These are phyloP conservation scores for Selene dorsalis DNA, from an alignment of 2,797 vertebrate species.

Conservation along the genomic window DNA sequence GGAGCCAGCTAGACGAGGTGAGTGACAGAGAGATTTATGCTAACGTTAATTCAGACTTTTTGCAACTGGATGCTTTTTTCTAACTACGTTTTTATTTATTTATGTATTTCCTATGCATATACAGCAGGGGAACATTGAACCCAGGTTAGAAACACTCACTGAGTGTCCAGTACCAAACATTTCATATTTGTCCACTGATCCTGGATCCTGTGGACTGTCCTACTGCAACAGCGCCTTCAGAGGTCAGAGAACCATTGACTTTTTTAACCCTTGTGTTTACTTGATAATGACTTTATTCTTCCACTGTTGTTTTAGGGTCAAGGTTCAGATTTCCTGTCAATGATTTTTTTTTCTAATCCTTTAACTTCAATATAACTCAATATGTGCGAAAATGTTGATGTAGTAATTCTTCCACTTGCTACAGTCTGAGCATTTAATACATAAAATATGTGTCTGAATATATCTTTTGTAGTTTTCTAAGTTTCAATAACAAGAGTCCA, in stretches of 20 bases:
- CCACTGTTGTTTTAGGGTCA: background rate
- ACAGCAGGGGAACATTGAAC: slow-evolving; percentile 75
- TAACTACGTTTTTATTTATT: background rate
- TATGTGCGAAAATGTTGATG: background rate
- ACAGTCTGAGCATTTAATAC: background rate
- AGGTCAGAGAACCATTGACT: slow-evolving; percentile 58
- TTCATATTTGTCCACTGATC: slow-evolving; percentile 72
- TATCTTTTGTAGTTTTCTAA: background rate
- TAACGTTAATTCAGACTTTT: background rate
- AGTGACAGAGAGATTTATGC: slow-evolving; percentile 7
- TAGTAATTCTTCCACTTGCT: background rate
- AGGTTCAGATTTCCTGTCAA: background rate
- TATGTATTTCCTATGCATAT: background rate
- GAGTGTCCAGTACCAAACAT: slow-evolving; percentile 75
- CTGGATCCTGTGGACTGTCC: slow-evolving; percentile 42
- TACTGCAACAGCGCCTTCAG: slow-evolving; percentile 63
- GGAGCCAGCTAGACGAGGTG: slow-evolving; percentile 85
- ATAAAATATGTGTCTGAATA: background rate
- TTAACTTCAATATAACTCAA: background rate
- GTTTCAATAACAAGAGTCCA: too few species aligned
- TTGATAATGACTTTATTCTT: background rate
- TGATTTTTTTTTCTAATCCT: background rate
- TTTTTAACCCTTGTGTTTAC: background rate
- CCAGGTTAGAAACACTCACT: slow-evolving; percentile 73
- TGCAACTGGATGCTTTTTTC: background rate